Conservation (phyloP, 2,888 invertebrate genomes). For the Eurytoma adleriae region DNA sequence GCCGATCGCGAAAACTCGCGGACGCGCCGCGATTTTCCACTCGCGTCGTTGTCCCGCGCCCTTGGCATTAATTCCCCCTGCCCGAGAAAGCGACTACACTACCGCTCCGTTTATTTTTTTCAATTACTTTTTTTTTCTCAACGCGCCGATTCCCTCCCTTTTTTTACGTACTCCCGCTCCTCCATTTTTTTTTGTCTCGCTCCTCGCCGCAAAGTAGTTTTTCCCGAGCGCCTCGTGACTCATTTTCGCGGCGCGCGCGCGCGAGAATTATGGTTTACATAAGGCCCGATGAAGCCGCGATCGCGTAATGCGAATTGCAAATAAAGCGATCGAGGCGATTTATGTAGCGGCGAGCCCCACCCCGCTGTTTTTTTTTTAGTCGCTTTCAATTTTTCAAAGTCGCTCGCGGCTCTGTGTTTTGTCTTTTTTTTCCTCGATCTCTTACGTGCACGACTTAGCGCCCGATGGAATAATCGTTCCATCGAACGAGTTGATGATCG, state of each 20-base stretch:
- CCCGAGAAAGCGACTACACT: not conserved
- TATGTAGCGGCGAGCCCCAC: too few relatives aligned
- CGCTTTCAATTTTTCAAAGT: too few relatives aligned
- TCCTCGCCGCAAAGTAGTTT: slow-evolving; percentile 7
- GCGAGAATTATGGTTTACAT: slow-evolving; percentile 31
- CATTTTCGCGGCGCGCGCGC: not conserved
- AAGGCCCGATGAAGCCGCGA: slow-evolving; percentile 30
- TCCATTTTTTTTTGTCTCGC: slow-evolving; percentile 36
- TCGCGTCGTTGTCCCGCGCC: slow-evolving; percentile 40
- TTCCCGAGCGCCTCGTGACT: slow-evolving; percentile 2
- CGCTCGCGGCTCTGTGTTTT: too few relatives aligned
- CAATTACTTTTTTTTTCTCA: slow-evolving; percentile 2
- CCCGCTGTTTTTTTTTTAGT: too few relatives aligned
- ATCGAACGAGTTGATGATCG: too few relatives aligned
- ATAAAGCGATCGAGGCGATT: not conserved
- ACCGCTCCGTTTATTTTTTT: slow-evolving; percentile 37
- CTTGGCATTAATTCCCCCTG: slow-evolving; percentile 52
- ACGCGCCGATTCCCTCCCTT: slow-evolving; percentile 18
- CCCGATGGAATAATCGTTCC: too few relatives aligned
- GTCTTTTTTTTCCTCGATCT: too few relatives aligned
- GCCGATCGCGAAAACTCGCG: not conserved
- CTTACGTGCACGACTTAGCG: too few relatives aligned
- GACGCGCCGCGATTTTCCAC: slow-evolving; percentile 29
- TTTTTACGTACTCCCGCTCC: slow-evolving; percentile 22
- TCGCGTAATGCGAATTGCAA: slow-evolving; percentile 5